phyloP scores from a whole-genome alignment of 1,140 invertebrate genomes.

The Bombus picipes region DNA sequence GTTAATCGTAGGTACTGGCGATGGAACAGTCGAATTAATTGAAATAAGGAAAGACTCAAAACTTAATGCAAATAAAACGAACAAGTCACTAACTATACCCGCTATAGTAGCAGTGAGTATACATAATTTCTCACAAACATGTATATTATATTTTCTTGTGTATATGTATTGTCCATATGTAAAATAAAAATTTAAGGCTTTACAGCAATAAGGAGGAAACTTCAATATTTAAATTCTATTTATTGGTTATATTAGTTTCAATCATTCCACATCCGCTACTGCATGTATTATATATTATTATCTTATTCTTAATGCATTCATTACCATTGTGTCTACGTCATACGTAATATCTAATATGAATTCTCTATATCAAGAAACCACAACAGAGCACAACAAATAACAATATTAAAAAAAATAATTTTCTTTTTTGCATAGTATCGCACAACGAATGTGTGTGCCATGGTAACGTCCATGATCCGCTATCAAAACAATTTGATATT shows the following conservation, averaged over 20 bases:
- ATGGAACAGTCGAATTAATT: slow-evolving; percentile 90
- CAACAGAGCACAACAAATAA: background rate
- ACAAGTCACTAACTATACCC: slow-evolving; percentile 73
- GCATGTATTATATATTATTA: too few species aligned
- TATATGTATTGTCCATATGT: background rate
- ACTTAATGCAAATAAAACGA: slow-evolving; percentile 63
- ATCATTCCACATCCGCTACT: too few species aligned
- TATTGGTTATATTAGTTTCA: background rate
- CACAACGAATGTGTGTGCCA: slow-evolving; percentile 84
- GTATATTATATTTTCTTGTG: background rate
- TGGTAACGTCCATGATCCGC: slow-evolving; percentile 87
- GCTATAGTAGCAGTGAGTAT: slow-evolving; percentile 84
- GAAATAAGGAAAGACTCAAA: slow-evolving; percentile 79
- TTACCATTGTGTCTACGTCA: too few species aligned
- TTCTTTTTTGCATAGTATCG: slow-evolving; percentile 78
- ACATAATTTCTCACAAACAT: background rate
- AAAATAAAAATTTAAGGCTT: background rate
- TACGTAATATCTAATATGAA: too few species aligned
- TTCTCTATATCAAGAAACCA: too few species aligned
- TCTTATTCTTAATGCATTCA: background rate
- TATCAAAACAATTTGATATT: slow-evolving; percentile 84
- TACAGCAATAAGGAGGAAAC: too few species aligned
- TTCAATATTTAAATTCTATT: background rate
- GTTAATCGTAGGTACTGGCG: slow-evolving; percentile 91
- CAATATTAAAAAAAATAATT: background rate